These are phyloP conservation scores for Papilio xuthus DNA, from an alignment of 1,140 invertebrate species.

Conservation along the genomic window DNA sequence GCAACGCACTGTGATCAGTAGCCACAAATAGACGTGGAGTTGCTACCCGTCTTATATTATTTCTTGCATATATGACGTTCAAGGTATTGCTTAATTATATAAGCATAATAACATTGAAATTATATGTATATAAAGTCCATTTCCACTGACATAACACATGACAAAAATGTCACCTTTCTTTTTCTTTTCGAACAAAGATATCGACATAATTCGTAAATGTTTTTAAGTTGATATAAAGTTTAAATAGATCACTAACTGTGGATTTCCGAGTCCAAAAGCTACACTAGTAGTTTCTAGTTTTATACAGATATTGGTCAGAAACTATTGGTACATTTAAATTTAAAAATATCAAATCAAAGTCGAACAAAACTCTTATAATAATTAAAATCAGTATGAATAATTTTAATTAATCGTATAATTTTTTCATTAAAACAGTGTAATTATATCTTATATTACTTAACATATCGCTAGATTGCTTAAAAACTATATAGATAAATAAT, in stretches of 20 bases:
- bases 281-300: too few relatives aligned
- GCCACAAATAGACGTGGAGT: conserved; percentile 72
- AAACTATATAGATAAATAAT: conserved; percentile 26
- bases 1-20: conserved; percentile 67
- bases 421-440: neutral
- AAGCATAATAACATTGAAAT: conserved; percentile 5
- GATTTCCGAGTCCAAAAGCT: too few relatives aligned
- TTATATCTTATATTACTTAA: neutral
- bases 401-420: neutral
- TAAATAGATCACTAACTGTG: too few relatives aligned
- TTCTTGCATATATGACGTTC: conserved; percentile 43
- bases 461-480: neutral
- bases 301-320: too few relatives aligned
- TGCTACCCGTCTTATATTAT: conserved; percentile 68
- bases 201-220: too few relatives aligned
- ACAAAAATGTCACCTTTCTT: neutral
- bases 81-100: conserved; percentile 20
- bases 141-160: neutral
- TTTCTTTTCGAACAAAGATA: too few relatives aligned
- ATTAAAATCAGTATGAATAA: too few relatives aligned
- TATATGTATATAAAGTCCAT: neutral
- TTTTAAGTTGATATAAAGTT: too few relatives aligned
- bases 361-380: too few relatives aligned
- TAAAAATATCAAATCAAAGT: too few relatives aligned
- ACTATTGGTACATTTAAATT: too few relatives aligned